Evolutionary conservation across 2,888 invertebrate species (phyloP).

Genomic region (Orthosia gracilis): DNA sequence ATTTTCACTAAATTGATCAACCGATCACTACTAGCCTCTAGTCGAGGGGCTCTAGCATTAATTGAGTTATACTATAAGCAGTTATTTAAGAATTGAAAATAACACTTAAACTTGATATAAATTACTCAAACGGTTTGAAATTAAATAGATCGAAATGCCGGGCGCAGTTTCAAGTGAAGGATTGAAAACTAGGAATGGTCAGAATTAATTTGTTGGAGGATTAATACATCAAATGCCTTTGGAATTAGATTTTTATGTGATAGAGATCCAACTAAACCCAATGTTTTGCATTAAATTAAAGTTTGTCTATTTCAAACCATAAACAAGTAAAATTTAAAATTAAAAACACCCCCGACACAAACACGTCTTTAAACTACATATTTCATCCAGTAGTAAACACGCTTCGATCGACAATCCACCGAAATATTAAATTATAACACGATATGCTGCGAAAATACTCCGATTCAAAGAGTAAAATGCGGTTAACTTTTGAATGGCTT

Average conservation of each 20-base stretch:
- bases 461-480: no score
- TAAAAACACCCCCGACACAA: no score
- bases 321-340: no score
- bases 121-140: neutral
- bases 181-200: neutral
- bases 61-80: slow-evolving; percentile 68
- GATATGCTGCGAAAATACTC: no score
- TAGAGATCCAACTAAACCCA: neutral
- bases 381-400: no score
- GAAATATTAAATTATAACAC: no score
- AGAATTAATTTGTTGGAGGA: neutral
- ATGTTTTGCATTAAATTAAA: no score
- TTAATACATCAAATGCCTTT: neutral
- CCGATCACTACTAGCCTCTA: slow-evolving; percentile 21
- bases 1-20: slow-evolving; percentile 32
- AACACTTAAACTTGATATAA: neutral
- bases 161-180: neutral
- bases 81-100: slow-evolving; percentile 39
- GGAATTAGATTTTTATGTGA: neutral
- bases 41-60: slow-evolving; percentile 56
- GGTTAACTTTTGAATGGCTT: no score
- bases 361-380: no score
- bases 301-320: no score
- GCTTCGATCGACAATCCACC: no score
- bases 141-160: neutral